Evolutionary conservation across 2,113 vertebrate genomes (phyloP), one percentile per base, ranked within the genome.

Genomic region (Callorhinus ursinus): DNA sequence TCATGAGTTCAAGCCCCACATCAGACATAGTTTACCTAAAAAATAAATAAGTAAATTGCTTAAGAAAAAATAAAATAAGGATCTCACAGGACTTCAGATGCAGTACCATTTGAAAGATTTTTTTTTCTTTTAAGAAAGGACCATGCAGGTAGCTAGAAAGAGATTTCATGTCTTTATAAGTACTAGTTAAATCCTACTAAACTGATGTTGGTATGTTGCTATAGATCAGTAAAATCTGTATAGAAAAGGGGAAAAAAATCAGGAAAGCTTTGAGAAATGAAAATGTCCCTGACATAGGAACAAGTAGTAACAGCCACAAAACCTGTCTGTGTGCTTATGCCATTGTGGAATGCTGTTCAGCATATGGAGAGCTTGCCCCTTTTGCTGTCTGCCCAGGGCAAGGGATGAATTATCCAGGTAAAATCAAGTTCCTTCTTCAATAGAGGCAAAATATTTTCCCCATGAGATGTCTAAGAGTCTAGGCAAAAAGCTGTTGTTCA

Each of bases 291-390:
- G 93, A 93, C 89, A 67, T 9, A 53, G 0, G 46, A 97, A 88
- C 76, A 39, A 98, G 98, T 93, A 88, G 82, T 33, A 90, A 88
- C 97, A 98, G 84, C 84, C 89, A 46, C 53, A n/a, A 51, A 91
- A 97, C 97, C 86, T 33, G 92, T 39, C 28, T 14, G 46, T 72
- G 55, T 51, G 28, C 76, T 21, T 46, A 67, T 57, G 72, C 53
- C 16, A 11, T 0, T 42, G 55, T 71, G 97, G 97, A 97, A 97
- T 92, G 96, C 15, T 24, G 81, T 51, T 7, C 31, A 92, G 31
- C 98, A 85, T 61, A 26, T 90, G 88, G 89, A 63, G 85, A 97
- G 97, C 95, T 46, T 55, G 81, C 95, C 83, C 88, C 63, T 95
- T 87, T 8, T 12, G 42, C 42, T 93, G 46, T 26, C 92, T 79